Evolutionary conservation across 30 jellyfish, hydroid and myxozoan species (phyloP).

Genomic region (Euphysa ruthae): DNA sequence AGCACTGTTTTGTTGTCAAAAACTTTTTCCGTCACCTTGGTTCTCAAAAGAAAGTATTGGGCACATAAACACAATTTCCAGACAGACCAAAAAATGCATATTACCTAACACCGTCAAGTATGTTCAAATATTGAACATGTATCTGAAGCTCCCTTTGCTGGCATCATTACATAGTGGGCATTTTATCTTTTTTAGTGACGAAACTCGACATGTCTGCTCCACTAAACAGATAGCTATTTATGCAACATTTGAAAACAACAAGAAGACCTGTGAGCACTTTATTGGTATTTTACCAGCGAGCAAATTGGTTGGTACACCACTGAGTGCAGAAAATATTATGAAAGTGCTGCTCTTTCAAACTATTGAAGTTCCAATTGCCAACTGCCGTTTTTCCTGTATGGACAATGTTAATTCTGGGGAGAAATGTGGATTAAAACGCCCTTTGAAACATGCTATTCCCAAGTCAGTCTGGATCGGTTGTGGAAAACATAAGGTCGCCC

Average conservation of each 20-base stretch:
- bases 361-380: not conserved
- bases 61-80: slow-evolving; percentile 1
- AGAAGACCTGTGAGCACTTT: not conserved
- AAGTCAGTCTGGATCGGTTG: not conserved
- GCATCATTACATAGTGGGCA: not conserved
- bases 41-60: not conserved
- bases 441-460: not conserved
- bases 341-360: not conserved
- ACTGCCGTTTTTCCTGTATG: not conserved
- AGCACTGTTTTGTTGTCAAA: not conserved
- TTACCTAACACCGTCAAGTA: not conserved
- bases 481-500: not conserved
- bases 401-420: slow-evolving; percentile 1
- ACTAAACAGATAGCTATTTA: not conserved
- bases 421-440: not conserved
- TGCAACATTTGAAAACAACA: not conserved
- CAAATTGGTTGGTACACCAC: not conserved
- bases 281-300: not conserved
- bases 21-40: not conserved
- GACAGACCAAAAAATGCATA: not conserved
- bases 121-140: not conserved
- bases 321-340: not conserved
- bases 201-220: not conserved
- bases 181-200: not conserved
- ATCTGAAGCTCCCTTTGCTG: not conserved